Evolutionary conservation across 1,140 invertebrate species (phyloP).

Genomic region (Conus betulinus): DNA sequence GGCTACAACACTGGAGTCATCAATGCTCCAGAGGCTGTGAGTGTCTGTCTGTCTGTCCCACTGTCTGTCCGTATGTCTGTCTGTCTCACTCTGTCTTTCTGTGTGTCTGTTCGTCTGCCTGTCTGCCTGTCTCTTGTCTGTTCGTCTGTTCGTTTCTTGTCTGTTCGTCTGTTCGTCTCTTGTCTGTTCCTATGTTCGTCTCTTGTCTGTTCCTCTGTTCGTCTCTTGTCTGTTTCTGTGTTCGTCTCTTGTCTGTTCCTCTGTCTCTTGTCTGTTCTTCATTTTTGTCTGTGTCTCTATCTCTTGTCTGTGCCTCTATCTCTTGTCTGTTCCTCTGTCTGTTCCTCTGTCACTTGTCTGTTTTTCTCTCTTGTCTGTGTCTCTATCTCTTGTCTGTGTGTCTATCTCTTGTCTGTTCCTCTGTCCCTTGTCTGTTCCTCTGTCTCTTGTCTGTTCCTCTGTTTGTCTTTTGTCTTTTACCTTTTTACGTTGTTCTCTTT

Average conservation of each 20-base stretch:
- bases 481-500: too few species aligned
- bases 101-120: background rate
- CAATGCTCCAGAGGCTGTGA: constrained; percentile 89
- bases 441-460: background rate
- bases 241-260: too few species aligned
- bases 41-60: constrained; percentile 13
- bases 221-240: background rate
- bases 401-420: background rate
- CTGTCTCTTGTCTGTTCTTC: too few species aligned
- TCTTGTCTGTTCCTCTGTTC: background rate
- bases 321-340: too few species aligned
- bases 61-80: background rate
- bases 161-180: background rate
- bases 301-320: too few species aligned
- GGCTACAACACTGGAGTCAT: constrained; percentile 97
- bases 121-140: background rate
- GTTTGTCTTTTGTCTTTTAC: background rate
- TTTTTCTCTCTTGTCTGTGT: background rate
- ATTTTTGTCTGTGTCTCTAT: too few species aligned
- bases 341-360: too few species aligned
- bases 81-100: too few species aligned
- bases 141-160: background rate
- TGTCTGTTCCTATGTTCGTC: constrained; percentile 1
- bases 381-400: background rate
- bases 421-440: background rate